Conservation (phyloP, 2,888 invertebrate genomes). For the Euspilapteryx auroguttella region DNA sequence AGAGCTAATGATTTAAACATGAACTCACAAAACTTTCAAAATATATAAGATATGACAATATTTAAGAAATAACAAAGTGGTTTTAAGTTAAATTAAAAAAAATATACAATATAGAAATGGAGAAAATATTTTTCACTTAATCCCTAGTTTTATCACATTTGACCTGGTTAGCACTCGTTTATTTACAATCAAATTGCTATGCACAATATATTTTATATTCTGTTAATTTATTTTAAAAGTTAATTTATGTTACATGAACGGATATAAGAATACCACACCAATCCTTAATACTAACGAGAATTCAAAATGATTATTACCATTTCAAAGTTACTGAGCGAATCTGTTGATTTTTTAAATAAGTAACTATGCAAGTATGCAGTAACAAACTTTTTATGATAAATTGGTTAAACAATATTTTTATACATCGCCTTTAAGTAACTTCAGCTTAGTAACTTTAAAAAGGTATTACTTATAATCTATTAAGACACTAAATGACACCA, state of each 20-base stretch:
- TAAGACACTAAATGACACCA: conserved; percentile 62
- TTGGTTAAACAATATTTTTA: too few relatives aligned
- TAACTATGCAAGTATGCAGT: too few relatives aligned
- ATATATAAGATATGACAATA: too few relatives aligned
- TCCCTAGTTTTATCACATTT: conserved; percentile 56
- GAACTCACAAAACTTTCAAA: too few relatives aligned
- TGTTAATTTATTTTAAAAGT: conserved; percentile 25
- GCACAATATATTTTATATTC: conserved; percentile 40
- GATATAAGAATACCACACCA: conserved; percentile 57
- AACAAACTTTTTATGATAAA: too few relatives aligned
- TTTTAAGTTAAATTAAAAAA: too few relatives aligned
- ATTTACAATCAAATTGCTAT: conserved; percentile 44
- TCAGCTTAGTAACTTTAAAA: not conserved
- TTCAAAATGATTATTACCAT: conserved; percentile 47
- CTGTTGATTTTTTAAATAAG: too few relatives aligned
- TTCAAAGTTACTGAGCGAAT: conserved; percentile 32
- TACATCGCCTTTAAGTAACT: too few relatives aligned
- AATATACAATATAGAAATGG: too few relatives aligned
- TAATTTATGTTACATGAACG: conserved; percentile 47
- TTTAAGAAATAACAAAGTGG: too few relatives aligned
- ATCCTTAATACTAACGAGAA: conserved; percentile 49
- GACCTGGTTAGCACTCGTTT: conserved; percentile 46
- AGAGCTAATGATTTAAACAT: too few relatives aligned
- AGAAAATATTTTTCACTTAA: conserved; percentile 18
- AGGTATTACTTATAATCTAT: conserved; percentile 21